Base-by-base conservation (phyloP, 2,888 invertebrate species). In the Papilio elwesi region DNA sequence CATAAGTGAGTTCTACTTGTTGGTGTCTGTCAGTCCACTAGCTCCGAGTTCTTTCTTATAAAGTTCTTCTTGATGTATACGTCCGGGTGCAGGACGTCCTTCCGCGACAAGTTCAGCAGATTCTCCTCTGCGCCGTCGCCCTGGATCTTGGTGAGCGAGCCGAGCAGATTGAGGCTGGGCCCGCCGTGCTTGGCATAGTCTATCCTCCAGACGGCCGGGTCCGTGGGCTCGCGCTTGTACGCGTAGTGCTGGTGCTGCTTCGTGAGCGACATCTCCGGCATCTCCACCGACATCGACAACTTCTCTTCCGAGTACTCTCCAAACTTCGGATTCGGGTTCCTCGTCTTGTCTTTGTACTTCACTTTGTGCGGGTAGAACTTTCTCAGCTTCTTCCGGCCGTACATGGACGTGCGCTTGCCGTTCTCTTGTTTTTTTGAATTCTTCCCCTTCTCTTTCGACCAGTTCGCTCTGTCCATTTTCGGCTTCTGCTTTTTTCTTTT, bases 281-380 rank as follows among this genome's bases (percentile, higher is more conserved):
- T 73, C 70, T 92, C 92, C 0, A 88, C 88, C 0, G 92, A 92
- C 85, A 90, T 86, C 0, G 92, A 91, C 0, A 88, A 73, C 64
- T 87, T 89, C 55, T 91, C 92, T 0, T 84, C 88, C 0, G 89
- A 87, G 52, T 87, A 84, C 51, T 89, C 87, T 0, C 74, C 79
- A 51, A 83, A 84, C 12, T 86, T 84, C 10, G 79, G 82, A 43
- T 78, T 82, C 0, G 47, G 71, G 1, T 75, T 77, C 0, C 69
- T 74, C 7, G 13, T 48, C 71, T 88, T 89, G 59, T 91, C 90
- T 53, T 88, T 90, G 68, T 90, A 87, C 71, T 92, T 92, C n/a
- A 90, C 84, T 75, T 92, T 93, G 79, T 92, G 92, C 0, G 93
- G 93, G 64, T 90, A 93, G 76, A 90, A 93, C 62, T 91, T 92